phyloP scores from a whole-genome alignment of 2,113 vertebrate genomes.

The Catagonus wagneri region DNA sequence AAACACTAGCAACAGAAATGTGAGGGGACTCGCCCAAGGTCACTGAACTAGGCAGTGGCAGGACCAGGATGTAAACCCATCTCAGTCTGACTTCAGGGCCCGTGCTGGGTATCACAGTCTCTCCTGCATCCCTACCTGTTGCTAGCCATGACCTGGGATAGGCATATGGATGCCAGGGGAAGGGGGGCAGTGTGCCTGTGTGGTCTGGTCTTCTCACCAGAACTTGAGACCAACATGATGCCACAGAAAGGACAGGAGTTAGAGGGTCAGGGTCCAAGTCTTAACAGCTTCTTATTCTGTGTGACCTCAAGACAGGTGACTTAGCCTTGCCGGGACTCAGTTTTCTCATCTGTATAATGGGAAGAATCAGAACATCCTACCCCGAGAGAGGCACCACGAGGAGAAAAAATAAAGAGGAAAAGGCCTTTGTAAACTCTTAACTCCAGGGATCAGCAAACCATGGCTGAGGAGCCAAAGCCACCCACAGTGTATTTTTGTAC shows the following conservation, averaged over 20 bases:
- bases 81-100: not conserved
- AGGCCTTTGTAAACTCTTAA: not conserved
- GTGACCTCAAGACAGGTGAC: not conserved
- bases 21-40: not conserved
- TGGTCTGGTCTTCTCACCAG: not conserved
- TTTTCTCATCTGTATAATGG: not conserved
- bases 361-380: not conserved
- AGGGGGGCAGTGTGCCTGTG: not conserved
- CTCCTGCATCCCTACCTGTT: not conserved
- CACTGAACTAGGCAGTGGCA: not conserved
- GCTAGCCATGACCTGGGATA: not conserved
- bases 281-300: not conserved
- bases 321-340: not conserved
- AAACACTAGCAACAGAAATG: not conserved
- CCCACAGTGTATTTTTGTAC: not conserved
- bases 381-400: not conserved
- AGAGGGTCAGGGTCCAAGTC: not conserved
- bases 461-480: not conserved
- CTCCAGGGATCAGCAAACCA: not conserved
- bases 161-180: accelerated
- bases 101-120: accelerated
- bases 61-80: not conserved
- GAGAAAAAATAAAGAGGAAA: not conserved
- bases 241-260: not conserved
- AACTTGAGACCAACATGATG: not conserved